These are phyloP conservation scores for Lymantria dispar DNA, from an alignment of 2,888 invertebrate species.

Conservation along the genomic window DNA sequence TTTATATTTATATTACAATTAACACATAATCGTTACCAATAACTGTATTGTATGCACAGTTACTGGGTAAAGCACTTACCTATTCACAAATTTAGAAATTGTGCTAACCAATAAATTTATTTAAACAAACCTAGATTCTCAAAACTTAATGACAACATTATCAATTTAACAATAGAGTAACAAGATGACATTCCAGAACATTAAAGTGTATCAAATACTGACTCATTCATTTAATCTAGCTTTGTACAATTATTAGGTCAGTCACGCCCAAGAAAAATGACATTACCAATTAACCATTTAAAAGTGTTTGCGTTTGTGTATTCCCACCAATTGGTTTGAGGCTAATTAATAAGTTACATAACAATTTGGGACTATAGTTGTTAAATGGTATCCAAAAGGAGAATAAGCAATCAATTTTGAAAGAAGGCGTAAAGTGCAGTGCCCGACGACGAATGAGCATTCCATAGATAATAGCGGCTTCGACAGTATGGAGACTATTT, in stretches of 20 bases:
- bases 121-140: slow-evolving; percentile 5
- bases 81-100: slow-evolving; percentile 2
- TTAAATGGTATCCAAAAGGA: slow-evolving; percentile 56
- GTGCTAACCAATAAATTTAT: not conserved
- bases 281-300: slow-evolving; percentile 42
- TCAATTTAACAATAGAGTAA: slow-evolving; percentile 32
- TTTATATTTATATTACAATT: slow-evolving; percentile 7
- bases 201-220: slow-evolving; percentile 45
- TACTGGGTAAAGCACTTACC: not conserved
- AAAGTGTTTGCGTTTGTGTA: slow-evolving; percentile 17
- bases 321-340: slow-evolving; percentile 25
- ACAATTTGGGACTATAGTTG: slow-evolving; percentile 49
- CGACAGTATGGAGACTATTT: slow-evolving; percentile 31
- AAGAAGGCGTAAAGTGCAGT: slow-evolving; percentile 63
- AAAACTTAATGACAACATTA: slow-evolving; percentile 9
- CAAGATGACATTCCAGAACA: slow-evolving; percentile 36
- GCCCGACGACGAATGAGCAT: slow-evolving; percentile 54
- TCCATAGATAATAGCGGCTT: slow-evolving; percentile 51
- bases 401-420: slow-evolving; percentile 61
- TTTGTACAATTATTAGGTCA: slow-evolving; percentile 37
- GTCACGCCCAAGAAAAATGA: slow-evolving; percentile 37
- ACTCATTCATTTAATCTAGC: slow-evolving; percentile 43
- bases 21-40: slow-evolving; percentile 7
- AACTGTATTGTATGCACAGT: slow-evolving; percentile 4
- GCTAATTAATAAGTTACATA: slow-evolving; percentile 52